Evolutionary conservation across 2,113 vertebrate species (phyloP).

Genomic region (Echinops telfairi): DNA sequence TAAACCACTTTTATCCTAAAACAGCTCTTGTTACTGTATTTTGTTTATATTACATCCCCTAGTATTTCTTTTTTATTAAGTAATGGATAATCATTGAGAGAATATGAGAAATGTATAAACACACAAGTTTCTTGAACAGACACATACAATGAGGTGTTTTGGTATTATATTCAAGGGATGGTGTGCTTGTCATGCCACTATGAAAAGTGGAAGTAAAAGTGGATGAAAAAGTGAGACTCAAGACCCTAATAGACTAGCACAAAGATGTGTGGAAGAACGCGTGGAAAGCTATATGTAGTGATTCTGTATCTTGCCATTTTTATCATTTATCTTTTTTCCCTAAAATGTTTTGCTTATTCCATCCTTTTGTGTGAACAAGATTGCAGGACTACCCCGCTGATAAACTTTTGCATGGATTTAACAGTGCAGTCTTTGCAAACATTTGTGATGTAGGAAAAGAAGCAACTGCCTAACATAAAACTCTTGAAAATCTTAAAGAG

Average conservation of each 20-base stretch:
- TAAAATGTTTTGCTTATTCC: constrained; percentile 21
- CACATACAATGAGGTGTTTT: neutral
- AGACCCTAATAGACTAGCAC: neutral
- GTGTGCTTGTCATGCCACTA: neutral
- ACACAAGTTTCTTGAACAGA: neutral
- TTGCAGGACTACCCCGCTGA: neutral
- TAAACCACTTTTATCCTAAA: constrained; percentile 33
- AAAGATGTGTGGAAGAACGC: neutral
- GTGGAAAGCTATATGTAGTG: neutral
- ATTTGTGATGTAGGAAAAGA: constrained; percentile 1
- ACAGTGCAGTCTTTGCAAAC: neutral
- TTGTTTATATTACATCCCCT: constrained; percentile 10
- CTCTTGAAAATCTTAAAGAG: neutral
- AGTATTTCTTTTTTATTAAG: constrained; percentile 53
- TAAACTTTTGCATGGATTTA: neutral
- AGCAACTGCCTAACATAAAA: neutral
- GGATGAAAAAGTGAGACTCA: neutral
- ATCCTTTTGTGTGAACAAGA: neutral
- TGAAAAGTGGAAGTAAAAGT: neutral
- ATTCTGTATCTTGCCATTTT: neutral
- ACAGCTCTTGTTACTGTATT: neutral
- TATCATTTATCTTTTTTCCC: constrained; percentile 25
- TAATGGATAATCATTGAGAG: neutral
- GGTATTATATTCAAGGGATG: neutral
- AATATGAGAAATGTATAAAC: neutral